Conservation (phyloP, 2,888 invertebrate genomes). For the Caenorhabditis sp. region DNA sequence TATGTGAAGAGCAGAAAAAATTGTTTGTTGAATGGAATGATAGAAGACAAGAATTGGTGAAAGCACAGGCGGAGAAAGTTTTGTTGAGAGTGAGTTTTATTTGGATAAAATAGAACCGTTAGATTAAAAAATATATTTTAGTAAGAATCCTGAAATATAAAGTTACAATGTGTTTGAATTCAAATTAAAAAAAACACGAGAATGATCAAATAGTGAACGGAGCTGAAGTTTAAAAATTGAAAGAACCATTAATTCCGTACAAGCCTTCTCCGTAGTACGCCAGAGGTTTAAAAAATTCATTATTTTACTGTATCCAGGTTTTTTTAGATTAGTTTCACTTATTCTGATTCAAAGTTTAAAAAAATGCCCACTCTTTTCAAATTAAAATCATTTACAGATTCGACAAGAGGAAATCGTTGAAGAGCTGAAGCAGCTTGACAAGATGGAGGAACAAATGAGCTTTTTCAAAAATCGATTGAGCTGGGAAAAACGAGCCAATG, state of each 20-base stretch:
- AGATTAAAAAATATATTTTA: neutral
- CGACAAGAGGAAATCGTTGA: slow-evolving; percentile 42
- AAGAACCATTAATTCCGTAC: too few species aligned
- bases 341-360: too few species aligned
- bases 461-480: slow-evolving; percentile 56
- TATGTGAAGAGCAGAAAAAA: slow-evolving; percentile 40
- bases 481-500: slow-evolving; percentile 51
- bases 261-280: too few species aligned
- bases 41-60: slow-evolving; percentile 44
- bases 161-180: neutral
- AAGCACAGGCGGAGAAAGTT: slow-evolving; percentile 61
- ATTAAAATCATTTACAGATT: neutral
- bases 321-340: too few species aligned
- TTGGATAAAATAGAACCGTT: too few species aligned
- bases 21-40: slow-evolving; percentile 54
- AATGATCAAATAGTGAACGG: too few species aligned
- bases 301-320: too few species aligned
- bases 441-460: slow-evolving; percentile 48
- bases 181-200: neutral
- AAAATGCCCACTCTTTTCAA: too few species aligned
- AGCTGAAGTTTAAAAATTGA: too few species aligned
- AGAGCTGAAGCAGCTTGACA: slow-evolving; percentile 44
- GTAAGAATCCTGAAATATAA: neutral
- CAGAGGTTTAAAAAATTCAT: too few species aligned
- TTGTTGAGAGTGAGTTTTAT: slow-evolving; percentile 45